These are phyloP conservation scores for Drosophila testacea DNA, from an alignment of 2,888 invertebrate species.

Conservation along the genomic window DNA sequence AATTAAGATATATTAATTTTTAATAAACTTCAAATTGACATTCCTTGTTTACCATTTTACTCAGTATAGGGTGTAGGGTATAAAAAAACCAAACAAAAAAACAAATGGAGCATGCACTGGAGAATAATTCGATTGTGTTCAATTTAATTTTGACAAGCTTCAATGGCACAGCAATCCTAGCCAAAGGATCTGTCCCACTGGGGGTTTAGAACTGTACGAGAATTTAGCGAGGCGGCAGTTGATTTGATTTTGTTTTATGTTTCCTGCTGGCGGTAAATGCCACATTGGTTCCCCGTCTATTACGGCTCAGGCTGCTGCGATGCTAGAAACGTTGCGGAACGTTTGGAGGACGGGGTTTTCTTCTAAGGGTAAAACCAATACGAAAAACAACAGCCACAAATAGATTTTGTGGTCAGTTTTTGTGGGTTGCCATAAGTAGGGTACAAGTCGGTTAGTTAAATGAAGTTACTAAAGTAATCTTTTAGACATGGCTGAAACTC, in stretches of 20 bases:
- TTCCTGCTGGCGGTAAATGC: constrained; percentile 65
- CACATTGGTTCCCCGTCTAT: constrained; percentile 32
- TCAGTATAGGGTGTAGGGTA: constrained; percentile 31
- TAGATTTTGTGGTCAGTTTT: constrained; percentile 70
- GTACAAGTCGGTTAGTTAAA: constrained; percentile 19
- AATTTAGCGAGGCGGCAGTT: constrained; percentile 68
- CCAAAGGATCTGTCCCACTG: constrained; percentile 48
- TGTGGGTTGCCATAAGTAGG: constrained; percentile 50
- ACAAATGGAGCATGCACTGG: constrained; percentile 78
- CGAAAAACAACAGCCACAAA: constrained; percentile 27
- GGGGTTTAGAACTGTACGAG: constrained; percentile 29
- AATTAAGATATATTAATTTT: too few relatives aligned
- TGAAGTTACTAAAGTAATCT: not conserved
- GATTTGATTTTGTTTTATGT: constrained; percentile 80
- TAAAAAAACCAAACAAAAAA: constrained; percentile 43
- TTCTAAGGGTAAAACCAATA: constrained; percentile 33
- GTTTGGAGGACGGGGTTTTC: constrained; percentile 4
- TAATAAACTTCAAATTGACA: too few relatives aligned
- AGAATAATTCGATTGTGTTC: constrained; percentile 85
- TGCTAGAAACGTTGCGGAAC: constrained; percentile 42
- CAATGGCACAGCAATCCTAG: constrained; percentile 71
- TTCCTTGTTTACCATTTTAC: not conserved
- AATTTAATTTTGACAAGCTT: constrained; percentile 85
- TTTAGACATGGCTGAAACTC: not conserved
- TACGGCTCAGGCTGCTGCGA: constrained; percentile 17